phyloP scores from a whole-genome alignment of 2,888 invertebrate genomes.

The Melanargia galathea region DNA sequence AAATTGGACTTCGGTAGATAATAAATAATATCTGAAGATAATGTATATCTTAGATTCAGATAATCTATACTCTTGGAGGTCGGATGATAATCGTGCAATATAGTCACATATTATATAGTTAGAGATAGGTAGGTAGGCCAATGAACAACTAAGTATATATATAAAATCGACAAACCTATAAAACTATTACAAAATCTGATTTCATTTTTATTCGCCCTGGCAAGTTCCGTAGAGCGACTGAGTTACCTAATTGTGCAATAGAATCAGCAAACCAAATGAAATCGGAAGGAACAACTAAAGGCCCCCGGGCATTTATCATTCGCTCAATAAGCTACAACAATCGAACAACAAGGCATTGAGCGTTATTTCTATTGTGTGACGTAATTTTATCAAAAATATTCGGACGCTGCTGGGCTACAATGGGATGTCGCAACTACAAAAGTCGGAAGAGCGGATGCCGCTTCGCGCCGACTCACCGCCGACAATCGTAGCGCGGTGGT shows the following conservation, averaged over 20 bases:
- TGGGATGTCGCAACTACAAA: slow-evolving; percentile 68
- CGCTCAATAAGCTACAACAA: slow-evolving; percentile 77
- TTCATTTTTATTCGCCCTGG: not conserved
- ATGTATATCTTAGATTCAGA: slow-evolving; percentile 12
- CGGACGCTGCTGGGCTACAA: slow-evolving; percentile 73
- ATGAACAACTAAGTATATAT: not conserved
- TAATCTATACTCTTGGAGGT: not conserved
- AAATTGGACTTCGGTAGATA: not conserved
- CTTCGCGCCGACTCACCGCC: slow-evolving; percentile 76
- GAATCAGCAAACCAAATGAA: slow-evolving; percentile 60
- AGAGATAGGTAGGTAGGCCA: not conserved
- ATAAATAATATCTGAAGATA: not conserved
- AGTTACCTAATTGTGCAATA: slow-evolving; percentile 59
- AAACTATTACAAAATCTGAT: not conserved
- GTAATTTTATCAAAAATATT: slow-evolving; percentile 81
- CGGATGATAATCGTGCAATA: not conserved
- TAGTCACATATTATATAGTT: not conserved
- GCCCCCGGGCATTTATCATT: slow-evolving; percentile 69
- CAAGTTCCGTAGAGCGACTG: not conserved
- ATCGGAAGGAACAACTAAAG: slow-evolving; percentile 69
- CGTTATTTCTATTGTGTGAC: slow-evolving; percentile 68
- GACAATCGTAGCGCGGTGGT: slow-evolving; percentile 63
- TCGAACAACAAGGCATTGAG: slow-evolving; percentile 76
- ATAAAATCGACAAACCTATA: no score
- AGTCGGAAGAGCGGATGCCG: slow-evolving; percentile 81